phyloP scores from a whole-genome alignment of 1,140 invertebrate genomes.

The Octopus sinensis region DNA sequence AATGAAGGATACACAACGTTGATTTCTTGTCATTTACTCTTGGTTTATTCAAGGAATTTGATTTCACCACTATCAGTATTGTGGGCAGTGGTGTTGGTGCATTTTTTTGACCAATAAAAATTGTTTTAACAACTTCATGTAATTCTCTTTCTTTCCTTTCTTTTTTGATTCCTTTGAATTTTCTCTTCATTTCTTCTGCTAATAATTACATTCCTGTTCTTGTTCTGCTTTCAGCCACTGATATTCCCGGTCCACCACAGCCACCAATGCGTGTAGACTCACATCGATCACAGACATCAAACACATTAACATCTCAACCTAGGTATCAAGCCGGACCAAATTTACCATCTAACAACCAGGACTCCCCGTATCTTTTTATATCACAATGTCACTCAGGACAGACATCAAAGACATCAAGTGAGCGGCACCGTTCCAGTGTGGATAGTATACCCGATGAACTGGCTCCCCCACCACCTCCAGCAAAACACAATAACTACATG shows the following conservation, averaged over 20 bases:
- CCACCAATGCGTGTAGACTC: constrained; percentile 21
- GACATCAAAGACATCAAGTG: background rate
- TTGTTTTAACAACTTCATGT: background rate
- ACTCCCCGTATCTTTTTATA: constrained; percentile 60
- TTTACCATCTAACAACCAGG: constrained; percentile 21
- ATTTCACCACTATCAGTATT: no score
- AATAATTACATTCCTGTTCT: background rate
- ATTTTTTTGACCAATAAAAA: no score
- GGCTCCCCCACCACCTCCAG: constrained; percentile 40
- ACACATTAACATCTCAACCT: constrained; percentile 19
- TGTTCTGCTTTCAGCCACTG: background rate
- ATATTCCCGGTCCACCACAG: constrained; percentile 11
- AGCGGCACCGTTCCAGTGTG: constrained; percentile 28
- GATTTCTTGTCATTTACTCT: no score
- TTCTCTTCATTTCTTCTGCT: background rate
- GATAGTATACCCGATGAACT: constrained; percentile 45
- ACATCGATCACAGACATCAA: constrained; percentile 20
- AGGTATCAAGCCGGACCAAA: constrained; percentile 6
- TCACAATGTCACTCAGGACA: constrained; percentile 84
- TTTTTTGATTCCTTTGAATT: background rate
- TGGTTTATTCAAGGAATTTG: no score
- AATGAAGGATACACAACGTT: no score
- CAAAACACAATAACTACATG: constrained; percentile 9
- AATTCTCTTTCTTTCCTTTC: background rate
- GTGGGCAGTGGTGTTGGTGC: no score